Evolutionary conservation across 2,888 invertebrate species (phyloP), one percentile per base, ranked within the genome.

Genomic region (Drosophila diplacantha): DNA sequence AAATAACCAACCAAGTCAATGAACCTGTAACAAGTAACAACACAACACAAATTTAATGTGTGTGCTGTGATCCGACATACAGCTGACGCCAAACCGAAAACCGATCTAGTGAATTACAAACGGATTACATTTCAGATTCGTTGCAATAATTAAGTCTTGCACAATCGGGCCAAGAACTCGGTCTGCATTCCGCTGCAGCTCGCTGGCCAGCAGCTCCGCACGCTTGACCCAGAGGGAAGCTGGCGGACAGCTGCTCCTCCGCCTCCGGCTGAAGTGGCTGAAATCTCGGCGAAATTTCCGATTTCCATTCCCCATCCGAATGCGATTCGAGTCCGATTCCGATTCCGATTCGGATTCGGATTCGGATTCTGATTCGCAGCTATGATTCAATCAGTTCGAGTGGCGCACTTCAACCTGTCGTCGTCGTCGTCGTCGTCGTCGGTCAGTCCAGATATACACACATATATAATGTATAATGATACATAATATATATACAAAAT

Each of bases 381-480:
- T 32, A 51, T 63, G 62, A 63, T 62, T 63, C 63, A 63, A 63
- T 62, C 54, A 26, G 54, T 20, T 63, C 41, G 41, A 63, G 64
- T 63, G 63, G 31, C 55, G 37, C 47, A 43, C 60, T 24, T 59
- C 60, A 61, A 59, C 60, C 50, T 61, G 60, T 60, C 41, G 34
- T 34, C 31, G 31, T 31, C 31, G 31, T 31, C n/a, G n/a, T n/a
- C 5, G 24, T 35, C 26, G 26, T 26, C 5, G 59, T 24, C n/a
- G n/a, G 44, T 32, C 20, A 14, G 29, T 12, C 39, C 50, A 60
- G 50, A 60, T 37, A 60, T 31, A 60, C 12, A 39, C 7, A 18
- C 6, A 38, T 29, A 4, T 32, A 43, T 31, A 58, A 11, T 29
- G 9, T 29, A 4, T 11, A 11, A 4, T 29, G 3, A 11, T 9